Percentiles rank a stretch among this genome's conserved stretches.
Conservation (phyloP, 2,797 vertebrate species). For the Acanthurus lineatus region DNA sequence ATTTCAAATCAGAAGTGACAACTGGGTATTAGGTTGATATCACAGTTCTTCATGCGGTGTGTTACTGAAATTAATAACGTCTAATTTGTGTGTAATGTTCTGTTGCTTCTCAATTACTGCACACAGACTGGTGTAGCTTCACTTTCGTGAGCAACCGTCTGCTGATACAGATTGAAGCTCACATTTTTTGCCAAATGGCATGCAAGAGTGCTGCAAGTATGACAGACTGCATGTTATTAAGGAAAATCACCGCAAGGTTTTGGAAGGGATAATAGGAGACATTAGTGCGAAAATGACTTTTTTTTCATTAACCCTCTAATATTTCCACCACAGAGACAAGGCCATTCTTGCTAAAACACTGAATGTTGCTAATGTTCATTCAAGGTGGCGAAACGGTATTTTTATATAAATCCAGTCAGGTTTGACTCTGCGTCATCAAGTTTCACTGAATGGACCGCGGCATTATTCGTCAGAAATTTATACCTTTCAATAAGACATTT, state of each 20-base stretch:
- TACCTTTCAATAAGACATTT: conserved; percentile 82
- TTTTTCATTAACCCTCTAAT: conserved; percentile 36
- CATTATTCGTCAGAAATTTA: conserved; percentile 80
- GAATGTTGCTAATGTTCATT: conserved; percentile 67
- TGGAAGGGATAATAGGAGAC: conserved; percentile 49
- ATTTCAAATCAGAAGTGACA: not conserved
- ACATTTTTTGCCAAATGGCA: conserved; percentile 41
- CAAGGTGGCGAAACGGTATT: conserved; percentile 65
- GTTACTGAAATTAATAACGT: conserved; percentile 78
- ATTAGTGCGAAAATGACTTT: conserved; percentile 12
- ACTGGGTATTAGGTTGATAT: conserved; percentile 73
- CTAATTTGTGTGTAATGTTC: conserved; percentile 87
- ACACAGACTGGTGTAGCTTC: conserved; percentile 72
- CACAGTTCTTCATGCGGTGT: conserved; percentile 69
- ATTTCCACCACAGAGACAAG: conserved; percentile 52
- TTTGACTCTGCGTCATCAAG: conserved; percentile 68
- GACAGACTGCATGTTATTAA: conserved; percentile 56
- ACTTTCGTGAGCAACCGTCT: conserved; percentile 75
- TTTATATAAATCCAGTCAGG: conserved; percentile 58
- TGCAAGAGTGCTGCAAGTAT: conserved; percentile 21
- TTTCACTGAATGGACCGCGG: conserved; percentile 63
- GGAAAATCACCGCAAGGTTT: conserved; percentile 45
- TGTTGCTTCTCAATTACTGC: conserved; percentile 84
- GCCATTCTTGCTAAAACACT: conserved; percentile 37
- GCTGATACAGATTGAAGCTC: conserved; percentile 64